These are phyloP conservation scores for Australoheros facetus DNA, from an alignment of 2,797 vertebrate species.

Conservation along the genomic window DNA sequence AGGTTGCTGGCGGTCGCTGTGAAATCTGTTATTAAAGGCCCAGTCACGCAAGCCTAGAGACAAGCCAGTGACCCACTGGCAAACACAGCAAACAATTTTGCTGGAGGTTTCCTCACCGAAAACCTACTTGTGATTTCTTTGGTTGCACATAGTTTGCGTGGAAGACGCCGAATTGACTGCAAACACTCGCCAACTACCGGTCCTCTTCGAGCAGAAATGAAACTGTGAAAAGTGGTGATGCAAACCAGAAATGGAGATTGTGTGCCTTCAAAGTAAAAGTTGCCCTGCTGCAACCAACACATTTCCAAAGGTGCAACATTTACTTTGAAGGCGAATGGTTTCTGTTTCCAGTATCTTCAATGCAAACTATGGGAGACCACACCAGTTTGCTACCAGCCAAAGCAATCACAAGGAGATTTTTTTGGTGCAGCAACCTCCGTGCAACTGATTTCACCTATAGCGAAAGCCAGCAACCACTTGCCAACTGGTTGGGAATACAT, in stretches of 20 bases:
- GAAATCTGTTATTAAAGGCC: not conserved
- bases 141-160: too few relatives aligned
- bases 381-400: not conserved
- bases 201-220: not conserved
- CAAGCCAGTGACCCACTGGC: not conserved
- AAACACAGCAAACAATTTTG: not conserved
- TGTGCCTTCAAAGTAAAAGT: not conserved
- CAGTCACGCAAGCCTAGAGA: accelerated
- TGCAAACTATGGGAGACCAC: not conserved
- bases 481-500: not conserved
- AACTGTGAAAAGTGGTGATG: not conserved
- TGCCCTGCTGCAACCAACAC: too few relatives aligned
- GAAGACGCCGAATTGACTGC: too few relatives aligned
- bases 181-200: too few relatives aligned
- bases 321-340: not conserved
- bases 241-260: not conserved
- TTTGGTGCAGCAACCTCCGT: not conserved
- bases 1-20: not conserved
- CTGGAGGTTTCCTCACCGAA: too few relatives aligned
- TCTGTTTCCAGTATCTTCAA: not conserved
- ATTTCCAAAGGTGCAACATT: not conserved
- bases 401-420: too few relatives aligned
- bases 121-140: too few relatives aligned
- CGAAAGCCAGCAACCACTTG: not conserved
- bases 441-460: not conserved